Conservation (phyloP, 2,113 vertebrate species). For the Gasterosteus nipponicus region DNA sequence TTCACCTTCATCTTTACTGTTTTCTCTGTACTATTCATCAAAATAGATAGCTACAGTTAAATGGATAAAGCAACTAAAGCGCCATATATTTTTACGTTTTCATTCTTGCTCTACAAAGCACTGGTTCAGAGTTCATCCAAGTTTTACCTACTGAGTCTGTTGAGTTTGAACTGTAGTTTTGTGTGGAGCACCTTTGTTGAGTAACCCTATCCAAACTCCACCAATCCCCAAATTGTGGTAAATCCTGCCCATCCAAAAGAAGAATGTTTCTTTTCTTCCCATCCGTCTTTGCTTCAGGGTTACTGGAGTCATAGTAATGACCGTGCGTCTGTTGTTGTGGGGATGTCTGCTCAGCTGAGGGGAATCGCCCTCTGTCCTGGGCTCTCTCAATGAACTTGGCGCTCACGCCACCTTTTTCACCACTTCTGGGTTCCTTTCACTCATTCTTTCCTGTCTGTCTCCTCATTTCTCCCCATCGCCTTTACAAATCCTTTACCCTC, state of each 20-base stretch:
- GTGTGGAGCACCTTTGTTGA: background rate
- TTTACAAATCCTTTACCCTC: constrained; percentile 56
- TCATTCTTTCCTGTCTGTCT: constrained; percentile 66
- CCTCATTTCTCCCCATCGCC: constrained; percentile 58
- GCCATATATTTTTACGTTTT: background rate
- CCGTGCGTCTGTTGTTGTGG: constrained; percentile 32
- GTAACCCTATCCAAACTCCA: background rate
- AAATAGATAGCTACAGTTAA: background rate
- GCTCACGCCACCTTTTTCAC: constrained; percentile 68
- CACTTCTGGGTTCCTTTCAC: constrained; percentile 64
- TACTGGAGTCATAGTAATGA: constrained; percentile 33
- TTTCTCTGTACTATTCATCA: background rate
- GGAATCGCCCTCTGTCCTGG: constrained; percentile 67
- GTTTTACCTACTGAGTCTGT: background rate
- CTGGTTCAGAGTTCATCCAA: background rate
- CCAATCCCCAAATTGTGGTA: constrained; percentile 14
- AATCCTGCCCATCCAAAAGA: constrained; percentile 30
- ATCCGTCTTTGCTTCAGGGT: constrained; percentile 27
- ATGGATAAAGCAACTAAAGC: background rate
- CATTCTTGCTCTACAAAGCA: background rate
- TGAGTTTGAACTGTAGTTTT: background rate
- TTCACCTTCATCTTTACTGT: background rate
- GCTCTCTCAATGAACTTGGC: constrained; percentile 77
- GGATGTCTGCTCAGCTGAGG: constrained; percentile 51
- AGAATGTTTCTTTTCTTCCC: constrained; percentile 35